Base-by-base conservation (phyloP, 2,113 vertebrate species). In the Pavo muticus region DNA sequence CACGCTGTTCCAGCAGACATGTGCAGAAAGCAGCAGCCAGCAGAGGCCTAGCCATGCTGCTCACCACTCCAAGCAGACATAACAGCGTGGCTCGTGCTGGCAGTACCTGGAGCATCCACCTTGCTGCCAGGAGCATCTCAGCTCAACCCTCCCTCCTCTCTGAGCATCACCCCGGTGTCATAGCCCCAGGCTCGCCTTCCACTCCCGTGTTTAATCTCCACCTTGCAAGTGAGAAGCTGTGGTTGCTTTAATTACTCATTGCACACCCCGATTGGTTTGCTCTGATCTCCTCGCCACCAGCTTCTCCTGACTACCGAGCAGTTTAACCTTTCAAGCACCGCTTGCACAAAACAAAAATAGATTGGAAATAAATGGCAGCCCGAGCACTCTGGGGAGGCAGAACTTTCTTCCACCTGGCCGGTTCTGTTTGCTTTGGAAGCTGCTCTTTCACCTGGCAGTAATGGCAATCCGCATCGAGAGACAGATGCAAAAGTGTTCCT, bases 401-500 rank as follows among this genome's bases (percentile, higher is more conserved):
- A 70, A 84, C 70, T 88, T 78, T 13, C 68, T 89, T 91, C 90
- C 91, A 93, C 92, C 63, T 69, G 85, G 73, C 32, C 44, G 89
- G 13, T 91, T 78, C 92, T 59, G 63, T 96, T 95, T 95, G 94
- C 77, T 79, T 80, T 75, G 56, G 50, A 63, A 95, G 88, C 90
- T 90, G 94, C 79, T 95, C 96, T 95, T 97, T 96, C 97, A 97
- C 97, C 97, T 96, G 89, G 63, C 73, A 90, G 75, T 71, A 86
- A 91, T 27, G 95, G 94, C 88, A 94, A 87, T 21, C 94, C 0
- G 59, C 96, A 94, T 82, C 84, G 89, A 95, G 88, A 97, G 88
- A 94, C 88, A 96, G 97, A 98, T 96, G 95, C 96, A 97, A 96
- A 96, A 95, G 68, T 92, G 94, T 84, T 97, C 97, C 94, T 87